Base-by-base conservation (phyloP, 2,113 vertebrate species). In the Panthera tigris region DNA sequence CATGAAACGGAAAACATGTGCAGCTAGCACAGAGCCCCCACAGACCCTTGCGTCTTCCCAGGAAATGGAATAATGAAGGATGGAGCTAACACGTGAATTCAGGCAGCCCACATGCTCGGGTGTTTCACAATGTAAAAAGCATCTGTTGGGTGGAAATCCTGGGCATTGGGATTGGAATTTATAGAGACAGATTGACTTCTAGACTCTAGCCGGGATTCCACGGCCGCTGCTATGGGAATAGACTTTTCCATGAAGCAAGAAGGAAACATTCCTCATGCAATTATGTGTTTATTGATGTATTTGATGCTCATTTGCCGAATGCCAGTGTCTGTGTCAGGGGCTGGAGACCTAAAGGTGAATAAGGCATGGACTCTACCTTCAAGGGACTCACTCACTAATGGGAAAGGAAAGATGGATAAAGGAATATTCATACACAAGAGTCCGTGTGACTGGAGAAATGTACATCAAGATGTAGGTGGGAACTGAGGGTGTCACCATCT, bases 1-100 rank as follows among this genome's bases (percentile, higher is more conserved):
- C 98, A 98, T 90, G 95, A 98, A 98, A 95, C 73, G 95, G 97
- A 98, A 97, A 98, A 29, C 69, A 96, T 98, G 98, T 98, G 90
- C 93, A 78, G 79, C 33, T 74, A 89, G 95, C 97, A 48, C 19
- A n/a, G 71, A 94, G 36, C 82, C 84, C 89, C 97, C 41, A 69
- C 97, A 91, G 96, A 95, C 96, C 97, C 98, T 91, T 13, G 12
- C 55, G 95, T 91, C 89, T 97, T 98, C 85, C 21, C 92, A 76
- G 97, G 97, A 98, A 98, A 97, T 81, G 80, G 98, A 98, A 92
- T 91, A 92, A 91, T 97, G 96, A 98, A 97, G 97, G 97, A 98
- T 84, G 86, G 81, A 96, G 78, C 88, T 65, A 85, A 97, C 97
- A 97, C 57, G 82, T 73, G 97, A 98, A 92, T 31, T 50, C 91